Base-by-base conservation (phyloP, 2,888 invertebrate genomes). In the Ferrisia virgata region DNA sequence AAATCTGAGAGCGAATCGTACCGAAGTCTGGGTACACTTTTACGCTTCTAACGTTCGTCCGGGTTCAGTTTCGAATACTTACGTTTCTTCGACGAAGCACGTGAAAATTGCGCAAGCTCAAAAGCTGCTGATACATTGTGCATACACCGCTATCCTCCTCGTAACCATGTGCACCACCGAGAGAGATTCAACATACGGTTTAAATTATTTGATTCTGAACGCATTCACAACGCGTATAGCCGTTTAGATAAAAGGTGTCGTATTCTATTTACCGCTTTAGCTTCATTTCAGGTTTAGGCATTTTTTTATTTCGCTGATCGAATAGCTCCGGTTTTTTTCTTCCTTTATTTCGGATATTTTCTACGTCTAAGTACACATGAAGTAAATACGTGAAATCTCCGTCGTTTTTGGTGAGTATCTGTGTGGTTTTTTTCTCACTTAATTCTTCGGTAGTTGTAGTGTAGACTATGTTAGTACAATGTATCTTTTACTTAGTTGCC, bases 131-230 rank as follows among this genome's bases (percentile, higher is more conserved):
- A 36, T 53, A 53, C 15, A 9, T 72, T 15, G 72, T 72, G 72
- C 33, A 72, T 72, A 36, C 72, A 72, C 72, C 72, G 33, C 72
- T 33, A 72, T 72, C 72, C 33, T 72, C 72, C 33, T 15, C 28
- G 31, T 25, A 72, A 72, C 72, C 72, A 72, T 72, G 72, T 72
- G 72, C 72, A 72, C 72, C 72, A 33, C 5, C 72, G 72, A 72
- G 33, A 72, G 33, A 72, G 72, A 72, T 72, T 72, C 72, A 72
- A 72, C 72, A 72, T 72, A 72, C 72, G 72, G 72, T 33, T 72
- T 72, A 36, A 72, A 72, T 72, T 72, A 72, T 72, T 72, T 72
- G 72, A 72, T 72, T 72, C 72, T n/a, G 72, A 72, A 72, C 72
- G 72, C 72, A 72, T 72, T 72, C 72, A 36, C 36, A 72, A 72